Base-by-base conservation (phyloP, 2,797 vertebrate genomes). In the Lithobates sylvaticus region DNA sequence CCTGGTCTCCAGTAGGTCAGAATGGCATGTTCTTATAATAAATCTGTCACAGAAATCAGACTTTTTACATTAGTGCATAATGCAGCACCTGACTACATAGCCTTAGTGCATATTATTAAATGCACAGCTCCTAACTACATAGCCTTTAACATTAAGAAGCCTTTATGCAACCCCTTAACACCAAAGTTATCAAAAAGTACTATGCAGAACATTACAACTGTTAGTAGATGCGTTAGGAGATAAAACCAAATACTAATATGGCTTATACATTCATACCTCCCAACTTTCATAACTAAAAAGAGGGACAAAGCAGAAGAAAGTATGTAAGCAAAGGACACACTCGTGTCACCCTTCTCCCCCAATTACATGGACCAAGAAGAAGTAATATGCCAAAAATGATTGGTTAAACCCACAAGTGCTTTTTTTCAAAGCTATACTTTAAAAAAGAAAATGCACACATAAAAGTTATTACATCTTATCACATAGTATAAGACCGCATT, bases 1-100 rank as follows among this genome's bases (percentile, higher is more conserved):
- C 73, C 32, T 68, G 16, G 54, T 83, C 80, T 87, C 69, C 27
- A n/a, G 78, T 44, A 84, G 81, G 81, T 84, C 76, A 83, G 75
- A 84, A 75, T 32, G 72, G 74, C 76, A 42, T 83, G 81, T 84
- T 34, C 75, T 34, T 61, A 72, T 85, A 72, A 82, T 74, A 68
- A 83, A 75, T 50, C 73, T 64, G 29, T 47, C 29, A 76, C 26
- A n/a, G 72, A 68, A 83, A 83, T 83, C 61, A 74, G 50, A 13
- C 21, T 64, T 64, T 42, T 65, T 82, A 34, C 70, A 67, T 71
- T 54, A 81, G 32, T 29, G 50, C 79, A 81, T 81, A 81, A 39
- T 29, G 36, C 16, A 36, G 47, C 21, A 73, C 70, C 50, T 73
- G 54, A 65, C 32, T 58, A 21, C 29, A 65, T 47, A 64, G 50